Conservation (phyloP, 2,797 vertebrate species). For the Hafferia zeledoni region DNA sequence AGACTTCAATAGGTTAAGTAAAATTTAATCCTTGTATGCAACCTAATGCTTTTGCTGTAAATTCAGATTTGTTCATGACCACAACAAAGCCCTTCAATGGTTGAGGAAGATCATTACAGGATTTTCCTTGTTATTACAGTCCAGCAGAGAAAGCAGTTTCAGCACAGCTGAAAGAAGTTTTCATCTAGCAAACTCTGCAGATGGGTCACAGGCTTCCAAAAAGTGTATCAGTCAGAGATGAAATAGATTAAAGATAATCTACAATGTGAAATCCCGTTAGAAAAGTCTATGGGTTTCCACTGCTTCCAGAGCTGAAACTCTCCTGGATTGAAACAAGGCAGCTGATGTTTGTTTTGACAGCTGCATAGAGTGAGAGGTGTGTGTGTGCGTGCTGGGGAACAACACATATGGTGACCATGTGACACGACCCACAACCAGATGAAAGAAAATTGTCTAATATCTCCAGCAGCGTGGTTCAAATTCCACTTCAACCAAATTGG, state of each 20-base stretch:
- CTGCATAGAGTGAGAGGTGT: constrained; percentile 55
- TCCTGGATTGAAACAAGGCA: constrained; percentile 49
- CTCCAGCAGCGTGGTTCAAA: constrained; percentile 65
- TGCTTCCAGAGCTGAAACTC: constrained; percentile 40
- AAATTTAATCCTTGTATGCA: constrained; percentile 36
- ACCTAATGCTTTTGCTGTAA: background rate
- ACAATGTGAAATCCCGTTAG: constrained; percentile 59
- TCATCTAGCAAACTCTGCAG: background rate
- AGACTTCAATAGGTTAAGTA: constrained; percentile 15
- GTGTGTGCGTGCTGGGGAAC: constrained; percentile 1
- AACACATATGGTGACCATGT: constrained; percentile 72
- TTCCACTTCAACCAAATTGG: constrained; percentile 66
- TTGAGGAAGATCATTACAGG: constrained; percentile 58
- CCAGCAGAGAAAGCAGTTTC: constrained; percentile 22
- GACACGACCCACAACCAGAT: constrained; percentile 65
- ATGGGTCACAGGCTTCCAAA: constrained; percentile 40
- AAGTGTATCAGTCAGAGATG: constrained; percentile 34
- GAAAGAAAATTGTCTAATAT: constrained; percentile 71
- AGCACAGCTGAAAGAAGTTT: constrained; percentile 45
- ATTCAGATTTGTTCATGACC: constrained; percentile 40
- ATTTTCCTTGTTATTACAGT: constrained; percentile 57
- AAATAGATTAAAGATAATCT: constrained; percentile 65
- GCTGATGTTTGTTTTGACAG: constrained; percentile 79
- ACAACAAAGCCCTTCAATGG: constrained; percentile 52
- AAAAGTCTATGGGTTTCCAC: constrained; percentile 15